These are phyloP conservation scores for Gnathonemus echidnorhynchus DNA, from an alignment of 2,113 vertebrate genomes.

Conservation along the genomic window DNA sequence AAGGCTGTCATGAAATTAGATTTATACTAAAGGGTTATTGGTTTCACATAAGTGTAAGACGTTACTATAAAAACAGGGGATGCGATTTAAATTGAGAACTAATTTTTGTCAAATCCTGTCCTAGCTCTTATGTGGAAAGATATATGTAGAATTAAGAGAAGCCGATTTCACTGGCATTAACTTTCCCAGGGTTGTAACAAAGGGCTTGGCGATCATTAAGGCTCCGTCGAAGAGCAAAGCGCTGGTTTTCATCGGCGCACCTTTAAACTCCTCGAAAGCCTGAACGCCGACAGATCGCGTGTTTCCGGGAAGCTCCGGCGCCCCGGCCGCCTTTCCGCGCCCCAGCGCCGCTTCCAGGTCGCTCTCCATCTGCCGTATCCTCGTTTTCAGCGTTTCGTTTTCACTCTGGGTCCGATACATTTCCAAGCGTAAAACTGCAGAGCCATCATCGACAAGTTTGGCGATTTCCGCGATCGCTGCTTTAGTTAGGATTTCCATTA, in stretches of 20 bases:
- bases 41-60: not conserved
- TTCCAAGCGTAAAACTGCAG: slow-evolving; percentile 45
- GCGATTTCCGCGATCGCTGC: slow-evolving; percentile 54
- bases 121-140: not conserved
- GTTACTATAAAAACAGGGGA: not conserved
- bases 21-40: not conserved
- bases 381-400: slow-evolving; percentile 46
- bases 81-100: not conserved
- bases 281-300: slow-evolving; percentile 6
- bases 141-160: not conserved
- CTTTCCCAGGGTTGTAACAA: not conserved
- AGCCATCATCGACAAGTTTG: slow-evolving; percentile 49
- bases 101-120: not conserved
- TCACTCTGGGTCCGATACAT: slow-evolving; percentile 45
- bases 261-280: slow-evolving; percentile 1
- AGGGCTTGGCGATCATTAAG: not conserved
- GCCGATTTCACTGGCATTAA: not conserved
- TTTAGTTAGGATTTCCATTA: slow-evolving; percentile 53
- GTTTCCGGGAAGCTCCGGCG: not conserved
- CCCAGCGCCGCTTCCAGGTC: slow-evolving; percentile 5
- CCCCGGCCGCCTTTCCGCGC: not conserved
- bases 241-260: not conserved
- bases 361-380: slow-evolving; percentile 34
- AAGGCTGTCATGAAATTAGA: not conserved
- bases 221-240: not conserved